phyloP scores from a whole-genome alignment of 2,888 invertebrate genomes.

The Sinotaia quadrata region DNA sequence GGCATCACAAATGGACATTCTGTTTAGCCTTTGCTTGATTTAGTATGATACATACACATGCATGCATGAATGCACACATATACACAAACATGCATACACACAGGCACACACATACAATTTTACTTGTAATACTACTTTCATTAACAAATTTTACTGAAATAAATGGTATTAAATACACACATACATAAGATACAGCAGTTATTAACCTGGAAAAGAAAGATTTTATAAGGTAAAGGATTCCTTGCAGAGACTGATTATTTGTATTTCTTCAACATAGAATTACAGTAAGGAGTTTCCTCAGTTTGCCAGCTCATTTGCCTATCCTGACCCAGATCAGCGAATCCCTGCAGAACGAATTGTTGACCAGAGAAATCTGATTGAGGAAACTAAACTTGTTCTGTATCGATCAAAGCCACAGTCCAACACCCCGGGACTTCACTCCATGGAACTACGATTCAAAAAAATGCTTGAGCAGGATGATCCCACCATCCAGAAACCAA shows the following conservation, averaged over 20 bases:
- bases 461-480: slow-evolving; percentile 58
- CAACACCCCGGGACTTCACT: slow-evolving; percentile 50
- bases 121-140: too few species aligned
- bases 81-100: too few species aligned
- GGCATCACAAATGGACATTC: too few species aligned
- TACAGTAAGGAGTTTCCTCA: slow-evolving; percentile 57
- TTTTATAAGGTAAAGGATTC: not conserved
- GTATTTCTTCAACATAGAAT: too few species aligned
- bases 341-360: slow-evolving; percentile 63
- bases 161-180: too few species aligned
- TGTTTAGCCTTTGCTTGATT: too few species aligned
- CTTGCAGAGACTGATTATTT: not conserved
- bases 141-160: not conserved
- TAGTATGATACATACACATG: too few species aligned
- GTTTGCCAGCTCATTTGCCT: slow-evolving; percentile 47
- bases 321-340: slow-evolving; percentile 45
- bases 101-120: too few species aligned
- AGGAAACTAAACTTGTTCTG: slow-evolving; percentile 66
- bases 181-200: too few species aligned
- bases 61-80: too few species aligned
- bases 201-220: too few species aligned
- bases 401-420: slow-evolving; percentile 54
- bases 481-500: too few species aligned
- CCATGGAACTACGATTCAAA: slow-evolving; percentile 58
- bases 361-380: slow-evolving; percentile 64